phyloP scores from a whole-genome alignment of 1,140 invertebrate genomes.

The Periplaneta americana region DNA sequence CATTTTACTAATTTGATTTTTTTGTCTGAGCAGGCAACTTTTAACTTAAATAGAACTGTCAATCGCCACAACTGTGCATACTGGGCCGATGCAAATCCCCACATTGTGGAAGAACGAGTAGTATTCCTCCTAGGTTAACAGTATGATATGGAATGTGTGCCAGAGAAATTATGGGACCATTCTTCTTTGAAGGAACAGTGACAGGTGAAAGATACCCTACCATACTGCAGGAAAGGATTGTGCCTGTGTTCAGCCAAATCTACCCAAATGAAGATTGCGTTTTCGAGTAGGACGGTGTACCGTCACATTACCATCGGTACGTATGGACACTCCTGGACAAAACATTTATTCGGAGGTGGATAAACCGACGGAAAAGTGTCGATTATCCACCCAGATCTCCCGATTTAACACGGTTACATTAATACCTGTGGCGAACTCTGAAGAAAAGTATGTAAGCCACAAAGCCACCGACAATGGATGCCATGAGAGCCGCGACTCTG shows the following conservation, averaged over 20 bases:
- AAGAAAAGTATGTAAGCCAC: no score
- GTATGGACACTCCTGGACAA: not conserved
- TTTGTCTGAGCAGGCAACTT: not conserved
- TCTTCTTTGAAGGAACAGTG: slow-evolving; percentile 8
- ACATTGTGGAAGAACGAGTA: not conserved
- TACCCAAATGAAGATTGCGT: not conserved
- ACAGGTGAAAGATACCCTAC: not conserved
- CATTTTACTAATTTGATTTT: not conserved
- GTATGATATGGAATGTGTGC: not conserved
- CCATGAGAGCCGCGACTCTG: no score
- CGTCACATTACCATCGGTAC: not conserved
- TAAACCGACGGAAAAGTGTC: no score
- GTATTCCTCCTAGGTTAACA: not conserved
- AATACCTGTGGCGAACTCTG: no score
- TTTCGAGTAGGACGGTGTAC: not conserved
- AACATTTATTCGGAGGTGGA: slow-evolving; percentile 1
- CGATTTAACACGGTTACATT: no score
- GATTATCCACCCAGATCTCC: no score
- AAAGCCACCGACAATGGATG: no score
- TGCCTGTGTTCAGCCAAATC: not conserved
- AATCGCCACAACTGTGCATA: not conserved
- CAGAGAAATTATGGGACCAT: not conserved
- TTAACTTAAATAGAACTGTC: not conserved
- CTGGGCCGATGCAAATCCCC: not conserved
- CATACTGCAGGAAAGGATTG: not conserved